Base-by-base conservation (phyloP, 2,797 vertebrate species). In the Triplophysa bombifrons region DNA sequence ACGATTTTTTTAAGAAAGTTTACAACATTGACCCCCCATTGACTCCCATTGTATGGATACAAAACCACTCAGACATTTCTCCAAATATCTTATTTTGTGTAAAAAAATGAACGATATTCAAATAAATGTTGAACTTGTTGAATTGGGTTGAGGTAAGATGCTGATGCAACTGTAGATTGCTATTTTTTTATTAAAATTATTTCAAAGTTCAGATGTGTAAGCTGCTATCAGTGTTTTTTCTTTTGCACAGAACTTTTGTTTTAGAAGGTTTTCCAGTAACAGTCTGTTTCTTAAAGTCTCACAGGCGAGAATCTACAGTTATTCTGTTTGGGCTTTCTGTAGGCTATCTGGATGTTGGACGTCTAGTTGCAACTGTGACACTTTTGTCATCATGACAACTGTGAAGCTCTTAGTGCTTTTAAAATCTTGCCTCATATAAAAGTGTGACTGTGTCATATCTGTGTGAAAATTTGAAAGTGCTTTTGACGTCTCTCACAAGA, bases 391-490 rank as follows among this genome's bases (percentile, higher is more conserved):
- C 41, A 65, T 17, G 65, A 38, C 65, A 61, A 58, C 51, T 44
- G 61, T 48, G 50, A 51, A 56, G 61, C 77, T 80, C 77, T 80
- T 80, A 80, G 77, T 56, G 77, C 77, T 80, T 80, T 73, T 66
- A 56, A 73, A 78, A 80, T 66, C 70, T 79, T 56, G 48, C 20
- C 69, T 72, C 25, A 72, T 48, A 66, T 58, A 72, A 73, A 73
- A 51, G 77, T 66, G 77, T 58, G 50, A 72, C 22, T 73, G 69
- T 73, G 70, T 66, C 58, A 63, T 53, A 17, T 58, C 70, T 73
- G 70, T 58, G 69, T 58, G 77, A 80, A 79, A 44, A 80, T 80
- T 44, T 73, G 69, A 80, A 80, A 73, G 77, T 10, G 19, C 61
- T 80, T 73, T 80, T 58, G 70, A 80, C 51, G 41, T 80, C 48